These are phyloP conservation scores for Epirrita christyi DNA, from an alignment of 2,888 invertebrate genomes.

Conservation along the genomic window DNA sequence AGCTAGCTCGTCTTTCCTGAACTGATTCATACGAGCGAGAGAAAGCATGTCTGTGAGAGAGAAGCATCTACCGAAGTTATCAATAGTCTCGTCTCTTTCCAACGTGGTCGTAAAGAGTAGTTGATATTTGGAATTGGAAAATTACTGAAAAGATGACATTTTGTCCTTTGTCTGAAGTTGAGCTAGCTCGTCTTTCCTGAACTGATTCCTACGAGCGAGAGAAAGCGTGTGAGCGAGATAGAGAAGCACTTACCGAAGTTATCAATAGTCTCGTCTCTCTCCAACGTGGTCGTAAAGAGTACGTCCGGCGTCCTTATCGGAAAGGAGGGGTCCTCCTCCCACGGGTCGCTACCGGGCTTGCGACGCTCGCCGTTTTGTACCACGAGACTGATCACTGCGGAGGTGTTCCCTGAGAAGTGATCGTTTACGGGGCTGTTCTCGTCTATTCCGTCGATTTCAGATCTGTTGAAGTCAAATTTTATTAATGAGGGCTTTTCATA, in stretches of 20 bases:
- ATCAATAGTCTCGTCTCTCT: constrained; percentile 93
- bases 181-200: too few species aligned
- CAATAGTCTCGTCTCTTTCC: constrained; percentile 93
- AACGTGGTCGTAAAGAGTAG: constrained; percentile 91
- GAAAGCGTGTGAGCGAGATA: background rate
- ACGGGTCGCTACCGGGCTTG: constrained; percentile 89
- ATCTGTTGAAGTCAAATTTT: constrained; percentile 60
- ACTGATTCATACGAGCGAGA: constrained; percentile 18
- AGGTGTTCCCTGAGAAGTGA: constrained; percentile 89
- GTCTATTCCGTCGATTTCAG: constrained; percentile 92
- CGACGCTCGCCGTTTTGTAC: constrained; percentile 89
- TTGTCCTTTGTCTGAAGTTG: too few species aligned
- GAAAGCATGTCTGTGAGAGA: background rate
- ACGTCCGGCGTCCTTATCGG: constrained; percentile 76
- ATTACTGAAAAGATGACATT: too few species aligned
- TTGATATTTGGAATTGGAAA: too few species aligned
- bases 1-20: too few species aligned
- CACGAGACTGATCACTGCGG: constrained; percentile 88
- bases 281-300: constrained; percentile 90
- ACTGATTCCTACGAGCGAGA: constrained; percentile 18
- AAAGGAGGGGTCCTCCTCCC: constrained; percentile 88
- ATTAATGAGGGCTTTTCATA: background rate
- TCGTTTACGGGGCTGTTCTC: constrained; percentile 86
- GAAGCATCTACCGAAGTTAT: constrained; percentile 90
- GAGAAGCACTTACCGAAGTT: constrained; percentile 89